Conservation (phyloP, 2,888 invertebrate species). For the Galerucella pusilla region DNA sequence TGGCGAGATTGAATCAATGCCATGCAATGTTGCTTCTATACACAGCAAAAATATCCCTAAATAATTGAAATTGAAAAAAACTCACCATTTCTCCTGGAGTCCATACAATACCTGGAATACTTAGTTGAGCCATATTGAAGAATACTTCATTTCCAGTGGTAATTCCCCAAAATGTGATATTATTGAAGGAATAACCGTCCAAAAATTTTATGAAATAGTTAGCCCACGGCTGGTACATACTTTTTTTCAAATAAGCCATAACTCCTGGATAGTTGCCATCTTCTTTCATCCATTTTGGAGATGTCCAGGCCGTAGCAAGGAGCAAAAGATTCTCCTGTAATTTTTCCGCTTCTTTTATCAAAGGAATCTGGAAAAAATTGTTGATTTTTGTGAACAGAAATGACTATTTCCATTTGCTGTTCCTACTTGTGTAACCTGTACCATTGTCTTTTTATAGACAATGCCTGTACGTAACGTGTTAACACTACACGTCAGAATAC, state of each 20-base stretch:
- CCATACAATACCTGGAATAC: slow-evolving; percentile 40
- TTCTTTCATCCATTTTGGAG: slow-evolving; percentile 69
- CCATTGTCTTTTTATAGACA: no score
- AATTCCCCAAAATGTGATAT: slow-evolving; percentile 82
- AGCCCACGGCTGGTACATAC: slow-evolving; percentile 81
- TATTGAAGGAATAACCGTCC: slow-evolving; percentile 76
- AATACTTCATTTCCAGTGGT: slow-evolving; percentile 38
- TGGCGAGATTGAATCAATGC: no score
- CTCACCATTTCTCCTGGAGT: slow-evolving; percentile 23
- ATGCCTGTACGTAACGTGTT: no score
- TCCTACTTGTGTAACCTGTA: no score
- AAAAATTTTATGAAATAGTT: slow-evolving; percentile 85
- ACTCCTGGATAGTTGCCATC: slow-evolving; percentile 58
- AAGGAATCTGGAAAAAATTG: slow-evolving; percentile 53
- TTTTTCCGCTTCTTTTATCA: slow-evolving; percentile 54
- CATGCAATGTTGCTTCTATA: no score
- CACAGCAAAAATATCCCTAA: not conserved
- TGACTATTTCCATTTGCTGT: no score
- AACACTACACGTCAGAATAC: no score
- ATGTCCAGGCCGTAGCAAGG: slow-evolving; percentile 72
- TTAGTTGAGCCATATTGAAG: slow-evolving; percentile 33
- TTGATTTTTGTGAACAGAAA: no score
- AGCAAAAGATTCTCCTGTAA: slow-evolving; percentile 53
- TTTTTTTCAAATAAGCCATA: slow-evolving; percentile 56
- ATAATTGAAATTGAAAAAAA: not conserved